Evolutionary conservation across 2,888 invertebrate genomes (phyloP), one percentile per base, ranked within the genome.

Genomic region (Allygus modestus): DNA sequence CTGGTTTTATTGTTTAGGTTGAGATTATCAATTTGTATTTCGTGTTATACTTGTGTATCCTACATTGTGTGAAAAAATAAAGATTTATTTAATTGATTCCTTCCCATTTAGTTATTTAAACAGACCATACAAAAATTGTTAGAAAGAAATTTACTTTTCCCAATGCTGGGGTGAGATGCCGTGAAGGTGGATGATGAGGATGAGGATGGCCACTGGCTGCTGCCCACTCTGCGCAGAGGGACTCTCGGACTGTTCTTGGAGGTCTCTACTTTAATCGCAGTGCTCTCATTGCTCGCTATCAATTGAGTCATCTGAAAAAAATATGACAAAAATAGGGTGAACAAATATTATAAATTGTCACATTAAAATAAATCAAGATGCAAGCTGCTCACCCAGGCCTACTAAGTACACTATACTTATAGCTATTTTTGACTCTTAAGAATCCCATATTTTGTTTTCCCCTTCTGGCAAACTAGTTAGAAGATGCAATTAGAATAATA

Each of bases 91-190:
- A 9, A 58, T 17, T 9, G 5, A 20, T n/a, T n/a, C n/a, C n/a
- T n/a, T n/a, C n/a, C 26, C 26, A 11, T 2, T 7, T 4, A 65
- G 20, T 23, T 23, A 65, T 12, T 28, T 23, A 23, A 9, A 65
- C 12, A 28, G 23, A 11, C 9, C 2, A 15, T 28, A 11, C 4
- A 4, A 65, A 65, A 9, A 23, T 17, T 65, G 12, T n/a, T n/a
- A n/a, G 20, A 65, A 15, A 65, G n/a, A 65, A 65, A 65, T 65
- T 11, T 23, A 65, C 26, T 23, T 65, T 65, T 51, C 17, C 51
- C 17, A 51, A 2, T 51, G 51, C 11, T 37, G 37, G 15, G 15
- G 9, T 51, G 15, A 5, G 15, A 11, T 51, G 2, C 15, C 51
- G 15, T 51, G 51, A 17, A 15, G 15, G 9, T 9, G 17, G 15